Percentiles rank a stretch among this genome's conserved stretches.
These are phyloP conservation scores for Dione vanillae DNA, from an alignment of 2,888 invertebrate genomes.

Conservation along the genomic window DNA sequence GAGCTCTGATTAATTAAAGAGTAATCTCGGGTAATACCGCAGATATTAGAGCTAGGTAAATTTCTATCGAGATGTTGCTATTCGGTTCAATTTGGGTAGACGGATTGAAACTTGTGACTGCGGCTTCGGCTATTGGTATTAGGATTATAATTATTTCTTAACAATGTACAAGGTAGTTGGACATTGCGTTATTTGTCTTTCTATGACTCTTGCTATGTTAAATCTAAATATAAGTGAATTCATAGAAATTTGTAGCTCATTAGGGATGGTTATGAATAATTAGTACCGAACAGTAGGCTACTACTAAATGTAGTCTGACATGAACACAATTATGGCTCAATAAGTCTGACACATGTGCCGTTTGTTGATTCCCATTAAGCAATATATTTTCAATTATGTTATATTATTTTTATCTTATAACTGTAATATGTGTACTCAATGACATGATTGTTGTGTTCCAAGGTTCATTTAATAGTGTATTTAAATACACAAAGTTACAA, in stretches of 20 bases:
- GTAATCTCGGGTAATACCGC: constrained; percentile 48
- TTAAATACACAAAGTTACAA: too few species aligned
- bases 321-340: too few species aligned
- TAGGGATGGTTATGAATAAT: not conserved
- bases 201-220: not conserved
- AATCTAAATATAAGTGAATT: not conserved
- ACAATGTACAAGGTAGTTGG: not conserved
- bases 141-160: constrained; percentile 9
- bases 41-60: constrained; percentile 42
- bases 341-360: too few species aligned
- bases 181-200: not conserved
- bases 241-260: not conserved
- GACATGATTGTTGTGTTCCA: too few species aligned
- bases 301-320: too few species aligned
- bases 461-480: too few species aligned
- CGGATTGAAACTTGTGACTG: constrained; percentile 35
- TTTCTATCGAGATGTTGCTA: constrained; percentile 45
- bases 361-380: too few species aligned
- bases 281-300: too few species aligned
- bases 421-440: too few species aligned
- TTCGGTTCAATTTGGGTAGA: constrained; percentile 37
- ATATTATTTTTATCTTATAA: too few species aligned
- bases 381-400: too few species aligned
- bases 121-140: constrained; percentile 8
- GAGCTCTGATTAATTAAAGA: constrained; percentile 52